Conservation (phyloP, 2,113 vertebrate species). For the Aphelocoma coerulescens region DNA sequence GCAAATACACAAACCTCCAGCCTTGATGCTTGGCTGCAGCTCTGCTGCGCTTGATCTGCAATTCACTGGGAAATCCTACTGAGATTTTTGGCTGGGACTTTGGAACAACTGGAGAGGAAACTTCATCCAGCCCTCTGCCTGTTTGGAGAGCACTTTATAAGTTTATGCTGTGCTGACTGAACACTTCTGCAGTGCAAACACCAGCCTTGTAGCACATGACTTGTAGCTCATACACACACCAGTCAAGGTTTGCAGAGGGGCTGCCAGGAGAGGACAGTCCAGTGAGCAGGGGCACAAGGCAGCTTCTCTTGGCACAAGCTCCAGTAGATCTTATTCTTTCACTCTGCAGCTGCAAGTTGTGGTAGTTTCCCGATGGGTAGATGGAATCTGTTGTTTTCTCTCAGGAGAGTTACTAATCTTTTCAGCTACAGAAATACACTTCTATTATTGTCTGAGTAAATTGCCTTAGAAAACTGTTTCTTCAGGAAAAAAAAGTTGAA, state of each 20-base stretch:
- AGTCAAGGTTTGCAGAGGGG: background rate
- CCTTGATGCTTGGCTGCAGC: background rate
- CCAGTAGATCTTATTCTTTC: background rate
- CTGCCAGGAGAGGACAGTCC: background rate
- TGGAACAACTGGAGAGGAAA: conserved; percentile 56
- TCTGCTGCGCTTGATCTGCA: background rate
- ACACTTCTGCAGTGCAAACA: conserved; percentile 46
- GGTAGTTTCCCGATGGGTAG: background rate
- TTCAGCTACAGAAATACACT: conserved; percentile 59
- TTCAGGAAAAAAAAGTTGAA: conserved; percentile 12
- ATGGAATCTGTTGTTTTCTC: conserved; percentile 58
- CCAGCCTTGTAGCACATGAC: background rate
- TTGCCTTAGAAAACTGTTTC: conserved; percentile 56
- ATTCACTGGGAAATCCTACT: conserved; percentile 26
- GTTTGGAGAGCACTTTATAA: conserved; percentile 46
- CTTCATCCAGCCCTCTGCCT: conserved; percentile 15
- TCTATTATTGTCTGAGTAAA: conserved; percentile 62
- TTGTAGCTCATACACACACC: background rate
- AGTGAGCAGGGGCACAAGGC: background rate
- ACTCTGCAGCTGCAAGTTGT: background rate
- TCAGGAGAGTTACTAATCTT: conserved; percentile 64
- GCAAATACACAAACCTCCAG: background rate
- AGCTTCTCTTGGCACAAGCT: background rate
- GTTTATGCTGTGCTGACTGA: conserved; percentile 48
- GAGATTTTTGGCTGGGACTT: conserved; percentile 51